These are phyloP conservation scores for Rhineura floridana DNA, from an alignment of 2,113 vertebrate genomes.

Conservation along the genomic window DNA sequence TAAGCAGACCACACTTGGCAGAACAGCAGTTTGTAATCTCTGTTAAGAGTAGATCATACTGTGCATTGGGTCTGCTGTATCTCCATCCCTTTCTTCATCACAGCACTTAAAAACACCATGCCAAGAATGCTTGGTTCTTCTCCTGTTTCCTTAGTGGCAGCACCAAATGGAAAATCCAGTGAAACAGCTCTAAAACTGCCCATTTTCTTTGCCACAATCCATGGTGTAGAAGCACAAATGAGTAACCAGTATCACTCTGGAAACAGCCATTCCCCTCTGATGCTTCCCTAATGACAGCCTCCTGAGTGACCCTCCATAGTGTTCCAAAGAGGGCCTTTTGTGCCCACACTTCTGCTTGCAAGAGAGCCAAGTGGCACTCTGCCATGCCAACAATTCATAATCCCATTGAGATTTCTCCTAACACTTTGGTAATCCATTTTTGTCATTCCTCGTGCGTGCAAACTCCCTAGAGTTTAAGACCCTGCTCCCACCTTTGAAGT, in stretches of 20 bases:
- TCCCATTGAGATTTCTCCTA: slow-evolving; percentile 8
- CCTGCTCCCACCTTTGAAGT: neutral
- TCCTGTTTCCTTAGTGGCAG: neutral
- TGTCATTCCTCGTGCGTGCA: neutral
- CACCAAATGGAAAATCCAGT: neutral
- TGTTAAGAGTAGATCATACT: neutral
- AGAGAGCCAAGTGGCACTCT: slow-evolving; percentile 16
- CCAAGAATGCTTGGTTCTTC: neutral
- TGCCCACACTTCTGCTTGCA: neutral
- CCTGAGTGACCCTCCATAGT: neutral
- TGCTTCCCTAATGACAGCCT: neutral
- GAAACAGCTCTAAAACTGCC: neutral
- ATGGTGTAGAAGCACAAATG: neutral
- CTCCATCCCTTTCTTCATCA: neutral
- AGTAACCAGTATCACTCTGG: neutral
- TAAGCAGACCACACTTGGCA: neutral
- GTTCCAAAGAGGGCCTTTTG: slow-evolving; percentile 21
- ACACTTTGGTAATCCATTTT: neutral
- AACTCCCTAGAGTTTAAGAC: neutral
- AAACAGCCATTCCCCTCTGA: neutral
- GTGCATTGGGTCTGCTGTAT: neutral
- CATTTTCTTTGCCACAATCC: neutral
- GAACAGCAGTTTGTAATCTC: neutral
- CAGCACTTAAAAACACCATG: neutral
- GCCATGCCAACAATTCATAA: neutral